phyloP scores from a whole-genome alignment of 2,113 vertebrate species.

The Microcebus murinus region DNA sequence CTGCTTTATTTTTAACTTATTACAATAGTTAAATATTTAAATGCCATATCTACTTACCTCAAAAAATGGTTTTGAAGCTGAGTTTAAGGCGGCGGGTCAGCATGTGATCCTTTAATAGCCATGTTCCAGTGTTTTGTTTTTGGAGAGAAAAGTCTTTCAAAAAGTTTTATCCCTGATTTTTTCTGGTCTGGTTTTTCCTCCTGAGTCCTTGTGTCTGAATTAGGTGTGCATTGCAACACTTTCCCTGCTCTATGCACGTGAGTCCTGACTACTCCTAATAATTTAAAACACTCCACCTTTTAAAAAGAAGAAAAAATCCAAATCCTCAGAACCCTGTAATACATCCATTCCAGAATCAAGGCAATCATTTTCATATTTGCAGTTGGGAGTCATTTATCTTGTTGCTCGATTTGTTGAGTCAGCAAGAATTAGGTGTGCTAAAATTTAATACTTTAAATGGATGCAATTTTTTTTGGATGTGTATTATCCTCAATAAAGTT shows the following conservation, averaged over 20 bases:
- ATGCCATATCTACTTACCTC: neutral
- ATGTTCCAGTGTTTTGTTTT: neutral
- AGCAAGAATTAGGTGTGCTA: neutral
- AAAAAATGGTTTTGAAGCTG: neutral
- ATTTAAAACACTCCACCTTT: neutral
- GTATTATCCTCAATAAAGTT: neutral
- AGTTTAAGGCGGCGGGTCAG: neutral
- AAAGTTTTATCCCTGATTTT: neutral
- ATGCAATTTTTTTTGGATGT: neutral
- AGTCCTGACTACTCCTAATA: neutral
- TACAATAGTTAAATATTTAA: neutral
- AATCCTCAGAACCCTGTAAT: neutral
- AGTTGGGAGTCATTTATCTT: neutral
- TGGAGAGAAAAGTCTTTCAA: neutral
- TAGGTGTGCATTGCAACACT: neutral
- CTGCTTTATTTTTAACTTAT: conserved; percentile 1
- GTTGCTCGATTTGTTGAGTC: neutral
- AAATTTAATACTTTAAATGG: neutral
- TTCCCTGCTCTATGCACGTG: neutral
- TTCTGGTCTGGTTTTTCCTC: neutral
- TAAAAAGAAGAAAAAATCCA: neutral
- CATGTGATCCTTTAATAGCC: neutral
- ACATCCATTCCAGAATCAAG: neutral
- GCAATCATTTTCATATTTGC: neutral
- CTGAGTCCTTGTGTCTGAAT: neutral